Evolutionary conservation across 2,797 vertebrate genomes (phyloP).

Genomic region (Chanos chanos): DNA sequence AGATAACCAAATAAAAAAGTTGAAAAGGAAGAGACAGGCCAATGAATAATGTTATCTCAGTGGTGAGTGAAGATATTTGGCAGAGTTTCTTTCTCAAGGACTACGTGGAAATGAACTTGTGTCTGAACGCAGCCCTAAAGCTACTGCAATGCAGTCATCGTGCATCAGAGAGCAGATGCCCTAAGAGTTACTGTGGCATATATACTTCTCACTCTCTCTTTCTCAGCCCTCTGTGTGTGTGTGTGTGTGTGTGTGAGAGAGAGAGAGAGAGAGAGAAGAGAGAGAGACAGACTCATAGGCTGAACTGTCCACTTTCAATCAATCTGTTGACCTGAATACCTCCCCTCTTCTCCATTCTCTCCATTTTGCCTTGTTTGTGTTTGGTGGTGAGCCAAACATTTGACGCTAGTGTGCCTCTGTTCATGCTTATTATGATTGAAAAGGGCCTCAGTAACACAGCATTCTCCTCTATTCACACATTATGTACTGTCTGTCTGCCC

Average conservation of each 20-base stretch:
- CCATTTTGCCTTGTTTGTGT: slow-evolving; percentile 1
- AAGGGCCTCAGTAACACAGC: background rate
- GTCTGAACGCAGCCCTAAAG: slow-evolving; percentile 17
- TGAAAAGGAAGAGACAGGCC: background rate
- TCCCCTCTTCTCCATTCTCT: slow-evolving; percentile 8
- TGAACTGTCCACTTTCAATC: slow-evolving; percentile 40
- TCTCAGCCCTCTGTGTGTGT: too few relatives aligned
- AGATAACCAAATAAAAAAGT: background rate
- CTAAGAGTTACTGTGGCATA: background rate
- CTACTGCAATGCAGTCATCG: slow-evolving; percentile 34
- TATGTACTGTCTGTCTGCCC: slow-evolving; percentile 1
- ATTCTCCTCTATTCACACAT: background rate
- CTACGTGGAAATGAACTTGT: slow-evolving; percentile 10
- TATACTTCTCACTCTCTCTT: too few relatives aligned
- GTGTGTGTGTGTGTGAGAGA: background rate
- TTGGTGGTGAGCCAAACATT: background rate
- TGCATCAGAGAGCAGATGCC: background rate
- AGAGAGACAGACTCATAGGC: slow-evolving; percentile 11
- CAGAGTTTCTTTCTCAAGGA: background rate
- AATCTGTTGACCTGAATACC: slow-evolving; percentile 56
- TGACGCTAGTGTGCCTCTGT: background rate
- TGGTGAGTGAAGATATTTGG: background rate
- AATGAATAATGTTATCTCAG: background rate
- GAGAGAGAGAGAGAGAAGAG: slow-evolving; percentile 2
- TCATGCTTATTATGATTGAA: background rate